Evolutionary conservation across 2,888 invertebrate species (phyloP).

Genomic region (Diachrysia chrysitis): DNA sequence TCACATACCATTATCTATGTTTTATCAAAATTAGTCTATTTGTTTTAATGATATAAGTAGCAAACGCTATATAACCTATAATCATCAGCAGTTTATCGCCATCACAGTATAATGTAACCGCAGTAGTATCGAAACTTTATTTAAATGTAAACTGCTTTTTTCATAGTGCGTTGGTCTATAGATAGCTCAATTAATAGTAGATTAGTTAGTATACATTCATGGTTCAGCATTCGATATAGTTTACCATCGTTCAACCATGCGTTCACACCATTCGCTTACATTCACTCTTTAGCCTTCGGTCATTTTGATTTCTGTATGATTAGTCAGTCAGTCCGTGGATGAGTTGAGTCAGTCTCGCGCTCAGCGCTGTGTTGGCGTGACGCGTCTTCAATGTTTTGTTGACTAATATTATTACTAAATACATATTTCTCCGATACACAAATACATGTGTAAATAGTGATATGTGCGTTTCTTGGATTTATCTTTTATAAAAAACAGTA

Average conservation of each 20-base stretch:
- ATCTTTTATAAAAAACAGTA: conserved; percentile 1
- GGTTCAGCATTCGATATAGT: background rate
- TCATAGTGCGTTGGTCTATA: too few species aligned
- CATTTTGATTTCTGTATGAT: background rate
- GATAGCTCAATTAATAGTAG: too few species aligned
- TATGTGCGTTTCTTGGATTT: background rate
- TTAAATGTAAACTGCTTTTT: too few species aligned
- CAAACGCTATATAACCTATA: too few species aligned
- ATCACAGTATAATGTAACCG: too few species aligned
- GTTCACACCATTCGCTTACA: background rate
- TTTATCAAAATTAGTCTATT: conserved; percentile 4
- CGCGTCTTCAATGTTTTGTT: background rate
- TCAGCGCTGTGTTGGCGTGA: background rate
- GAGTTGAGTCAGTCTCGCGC: background rate
- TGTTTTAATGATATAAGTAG: background rate
- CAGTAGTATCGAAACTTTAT: too few species aligned
- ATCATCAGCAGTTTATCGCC: too few species aligned
- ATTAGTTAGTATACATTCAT: background rate
- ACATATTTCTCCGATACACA: background rate
- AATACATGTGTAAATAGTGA: conserved; percentile 4
- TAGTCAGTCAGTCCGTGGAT: too few species aligned
- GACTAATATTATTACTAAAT: background rate
- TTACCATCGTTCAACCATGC: background rate
- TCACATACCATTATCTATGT: background rate
- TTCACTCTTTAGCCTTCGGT: background rate